Base-by-base conservation (phyloP, 1,140 invertebrate genomes). In the Campoletis sonorensis region DNA sequence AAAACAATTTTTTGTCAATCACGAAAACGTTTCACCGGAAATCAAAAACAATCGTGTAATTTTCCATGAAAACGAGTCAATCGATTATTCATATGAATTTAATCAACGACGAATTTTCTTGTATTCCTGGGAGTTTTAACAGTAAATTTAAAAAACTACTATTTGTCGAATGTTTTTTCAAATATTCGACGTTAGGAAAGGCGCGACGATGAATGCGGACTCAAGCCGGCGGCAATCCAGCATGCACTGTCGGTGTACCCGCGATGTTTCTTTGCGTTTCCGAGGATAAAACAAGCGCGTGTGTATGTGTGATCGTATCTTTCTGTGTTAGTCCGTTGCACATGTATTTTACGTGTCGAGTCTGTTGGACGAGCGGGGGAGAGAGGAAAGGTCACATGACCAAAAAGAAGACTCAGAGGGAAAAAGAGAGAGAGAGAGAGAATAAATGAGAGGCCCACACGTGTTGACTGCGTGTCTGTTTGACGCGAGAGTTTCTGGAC, bases 331-430 rank as follows among this genome's bases (percentile, higher is more conserved):
- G 40, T 45, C 11, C 40, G 40, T 11, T 45, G 40, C 40, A 45
- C 40, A 27, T 67, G 23, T 67, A 67, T 27, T 67, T 67, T 26
- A 67, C 61, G 61, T 67, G 21, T 67, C 26, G 21, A 3, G 61
- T 67, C 61, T 58, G 54, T 23, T 7, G 18, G 79, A 54, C 10
- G 71, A 21, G 26, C 61, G 81, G 77, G 68, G 71, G 30, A 58
- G 61, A n/a, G 26, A 80, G 78, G 79, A 80, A 84, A 83, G 78
- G 79, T 85, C 84, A 80, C 85, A 54, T 84, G 67, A n/a, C 76
- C 30, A 81, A 79, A 68, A 26, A 30, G 45, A 37, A 49, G 54
- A 58, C 54, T 18, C 21, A 68, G 70, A 72, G 76, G 77, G 58
- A 58, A 68, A 71, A 51, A 70, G 79, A 80, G 75, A 67, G 76